Evolutionary conservation across 2,113 vertebrate genomes (phyloP).

Genomic region (Trogon melanurus): DNA sequence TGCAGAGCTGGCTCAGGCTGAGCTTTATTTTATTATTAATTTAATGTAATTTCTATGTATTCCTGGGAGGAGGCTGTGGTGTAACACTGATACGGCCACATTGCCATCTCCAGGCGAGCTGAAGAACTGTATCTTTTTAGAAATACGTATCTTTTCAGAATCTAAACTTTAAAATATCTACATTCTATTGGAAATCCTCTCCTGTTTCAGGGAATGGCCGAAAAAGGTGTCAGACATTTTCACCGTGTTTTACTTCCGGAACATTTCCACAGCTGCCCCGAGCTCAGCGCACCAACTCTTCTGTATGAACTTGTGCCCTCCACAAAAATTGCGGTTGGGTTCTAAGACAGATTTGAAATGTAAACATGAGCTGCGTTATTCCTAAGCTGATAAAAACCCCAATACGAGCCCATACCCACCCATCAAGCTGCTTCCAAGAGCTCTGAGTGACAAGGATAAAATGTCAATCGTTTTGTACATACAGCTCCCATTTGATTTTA

Average conservation of each 20-base stretch:
- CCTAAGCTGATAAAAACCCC: not conserved
- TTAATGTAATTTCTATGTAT: not conserved
- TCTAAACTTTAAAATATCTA: rapidly evolving
- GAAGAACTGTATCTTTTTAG: not conserved
- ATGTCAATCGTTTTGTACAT: not conserved
- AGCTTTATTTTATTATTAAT: slow-evolving; percentile 19
- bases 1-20: not conserved
- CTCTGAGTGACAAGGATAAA: not conserved
- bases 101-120: slow-evolving; percentile 62
- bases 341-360: not conserved
- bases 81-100: not conserved
- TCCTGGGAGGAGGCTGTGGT: not conserved
- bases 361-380: rapidly evolving
- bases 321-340: rapidly evolving
- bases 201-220: not conserved
- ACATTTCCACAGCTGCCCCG: not conserved
- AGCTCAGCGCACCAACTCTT: not conserved
- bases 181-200: not conserved
- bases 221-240: not conserved
- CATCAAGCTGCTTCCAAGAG: not conserved
- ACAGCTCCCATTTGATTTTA: not conserved
- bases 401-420: not conserved
- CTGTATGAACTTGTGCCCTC: not conserved
- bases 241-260: not conserved
- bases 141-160: rapidly evolving